These are phyloP conservation scores for Perodicticus potto DNA, from an alignment of 2,797 vertebrate genomes.

Conservation along the genomic window DNA sequence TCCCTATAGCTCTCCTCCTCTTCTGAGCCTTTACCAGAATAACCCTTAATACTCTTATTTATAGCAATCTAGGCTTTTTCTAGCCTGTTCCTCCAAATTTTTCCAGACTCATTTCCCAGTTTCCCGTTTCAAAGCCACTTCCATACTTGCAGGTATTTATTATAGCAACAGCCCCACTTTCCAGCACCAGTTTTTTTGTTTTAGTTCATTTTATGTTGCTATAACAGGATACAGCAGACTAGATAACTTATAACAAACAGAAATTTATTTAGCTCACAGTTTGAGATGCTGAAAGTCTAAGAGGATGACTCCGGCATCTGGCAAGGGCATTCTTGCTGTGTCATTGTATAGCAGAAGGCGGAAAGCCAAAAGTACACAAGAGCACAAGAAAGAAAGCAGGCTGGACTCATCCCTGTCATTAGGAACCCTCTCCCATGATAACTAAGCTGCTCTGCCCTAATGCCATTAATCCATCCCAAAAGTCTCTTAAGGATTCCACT, in stretches of 20 bases:
- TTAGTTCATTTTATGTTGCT: background rate
- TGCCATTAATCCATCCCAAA: background rate
- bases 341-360: background rate
- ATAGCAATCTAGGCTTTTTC: too few relatives aligned
- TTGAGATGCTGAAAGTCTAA: background rate
- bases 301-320: background rate
- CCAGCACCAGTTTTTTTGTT: too few relatives aligned
- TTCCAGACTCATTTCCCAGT: too few relatives aligned
- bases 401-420: background rate
- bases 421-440: background rate
- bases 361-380: background rate
- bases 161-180: too few relatives aligned
- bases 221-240: background rate
- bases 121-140: too few relatives aligned
- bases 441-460: background rate
- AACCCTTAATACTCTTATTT: too few relatives aligned
- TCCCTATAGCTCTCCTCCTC: too few relatives aligned
- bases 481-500: background rate
- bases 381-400: background rate
- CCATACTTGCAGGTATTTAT: too few relatives aligned
- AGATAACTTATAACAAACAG: background rate
- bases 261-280: background rate
- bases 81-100: too few relatives aligned
- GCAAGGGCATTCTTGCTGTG: background rate
- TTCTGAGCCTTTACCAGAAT: too few relatives aligned